Evolutionary conservation across 2,113 vertebrate genomes (phyloP), one percentile per base, ranked within the genome.

Genomic region (Catharus minimus): DNA sequence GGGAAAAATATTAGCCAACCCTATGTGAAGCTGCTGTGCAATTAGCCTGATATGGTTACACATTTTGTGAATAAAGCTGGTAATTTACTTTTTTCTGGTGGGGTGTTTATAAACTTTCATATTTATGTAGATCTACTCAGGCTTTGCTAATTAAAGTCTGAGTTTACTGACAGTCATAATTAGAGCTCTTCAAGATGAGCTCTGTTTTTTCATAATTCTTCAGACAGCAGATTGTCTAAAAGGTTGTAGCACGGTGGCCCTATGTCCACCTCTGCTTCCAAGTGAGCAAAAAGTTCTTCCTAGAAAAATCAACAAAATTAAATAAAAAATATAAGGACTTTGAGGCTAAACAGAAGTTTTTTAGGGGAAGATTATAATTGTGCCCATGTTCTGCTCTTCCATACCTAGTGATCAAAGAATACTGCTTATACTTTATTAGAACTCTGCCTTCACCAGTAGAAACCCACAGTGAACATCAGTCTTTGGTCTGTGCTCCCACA

Each of bases 211-310:
- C 24, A 5, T 61, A 53, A 27, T 56, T 90, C 19, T 60, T 88
- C n/a, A 72, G 53, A 60, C 23, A 85, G 23, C n/a, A 88, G 62
- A 30, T 56, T 85, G 30, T 19, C 39, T 65, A 27, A 68, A 82
- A 71, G 9, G 1, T 7, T 75, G 20, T 53, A 68, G 23, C 0
- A 0, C 1, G 0, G 13, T 80, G 20, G 22, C 20, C 30, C 13
- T 72, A 26, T 41, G 22, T 82, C 36, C 1, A 1, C 15, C 21
- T 72, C 53, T 76, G 64, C 62, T 92, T 92, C 38, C 13, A 88
- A 65, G 15, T 15, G 12, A 28, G 41, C 2, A 49, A 57, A 57
- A 83, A 4, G 9, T 85, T 36, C 36, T 72, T 21, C 46, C 30
- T 36, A 52, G 33, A 88, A 79, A 75, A 92, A 19, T 61, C 17